Base-by-base conservation (phyloP, 2,113 vertebrate genomes). In the Podiceps cristatus region DNA sequence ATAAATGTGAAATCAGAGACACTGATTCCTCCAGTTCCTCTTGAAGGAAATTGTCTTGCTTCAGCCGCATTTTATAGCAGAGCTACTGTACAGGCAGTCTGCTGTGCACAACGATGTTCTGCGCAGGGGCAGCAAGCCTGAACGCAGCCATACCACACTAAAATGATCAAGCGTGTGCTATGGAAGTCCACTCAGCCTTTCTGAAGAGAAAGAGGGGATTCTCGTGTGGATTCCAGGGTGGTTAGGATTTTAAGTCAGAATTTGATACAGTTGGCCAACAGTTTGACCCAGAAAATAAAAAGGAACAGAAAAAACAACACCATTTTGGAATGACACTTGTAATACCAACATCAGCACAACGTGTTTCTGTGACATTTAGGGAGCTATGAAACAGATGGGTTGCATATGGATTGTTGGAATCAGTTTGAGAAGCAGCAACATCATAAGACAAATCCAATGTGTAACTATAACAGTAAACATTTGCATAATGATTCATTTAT, bases 31-130 rank as follows among this genome's bases (percentile, higher is more conserved):
- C 9, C 17, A 24, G 2, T 52, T 77, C 19, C 3, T 22, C 29
- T 55, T 1, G 1, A 53, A 67, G 10, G 27, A 60, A 63, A 50
- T 22, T 2, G 28, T 33, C 23, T 52, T 44, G 10, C 52, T 89
- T 68, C 42, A 20, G 17, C 13, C 62, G 50, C 10, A 24, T 33
- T 63, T 88, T 55, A 18, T 35, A 77, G 28, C 7, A 63, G 9
- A 71, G 25, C 15, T 35, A 5, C 19, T 33, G 15, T 25, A 13
- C 0, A 0, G 12, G 2, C 31, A 45, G 29, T 35, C 45, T 75
- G 11, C 7, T 22, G 11, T 0, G 0, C 7, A 10, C 14, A 67
- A 0, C 4, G 37, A 31, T 10, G 35, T 18, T 63, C n/a, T 67
- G 11, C 0, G 0, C 8, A 10, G 44, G 4, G 20, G 12, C 28